phyloP scores from a whole-genome alignment of 2,888 invertebrate genomes.

The Pasiphila rectangulata region DNA sequence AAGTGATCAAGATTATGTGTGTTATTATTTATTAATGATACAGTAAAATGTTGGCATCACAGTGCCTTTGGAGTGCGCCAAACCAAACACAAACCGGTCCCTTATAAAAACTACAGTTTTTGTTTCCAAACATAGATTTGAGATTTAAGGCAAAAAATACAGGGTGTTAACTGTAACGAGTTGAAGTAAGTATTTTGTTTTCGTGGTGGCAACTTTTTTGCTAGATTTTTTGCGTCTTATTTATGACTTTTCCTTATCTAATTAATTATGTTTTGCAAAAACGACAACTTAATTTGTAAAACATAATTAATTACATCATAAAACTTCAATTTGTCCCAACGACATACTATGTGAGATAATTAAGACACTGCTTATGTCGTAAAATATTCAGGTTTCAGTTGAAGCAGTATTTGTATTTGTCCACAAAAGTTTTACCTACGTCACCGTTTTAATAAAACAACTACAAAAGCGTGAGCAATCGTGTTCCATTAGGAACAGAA shows the following conservation, averaged over 20 bases:
- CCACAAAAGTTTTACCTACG: neutral
- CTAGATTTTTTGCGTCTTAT: conserved; percentile 5
- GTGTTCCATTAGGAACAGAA: conserved; percentile 54
- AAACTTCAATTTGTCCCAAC: neutral
- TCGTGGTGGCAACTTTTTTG: conserved; percentile 33
- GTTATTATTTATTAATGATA: no score
- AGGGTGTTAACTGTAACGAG: conserved; percentile 64
- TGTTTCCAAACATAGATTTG: conserved; percentile 53
- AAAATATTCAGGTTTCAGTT: no score
- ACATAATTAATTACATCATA: conserved; percentile 1
- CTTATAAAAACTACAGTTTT: conserved; percentile 66
- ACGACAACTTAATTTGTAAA: conserved; percentile 13
- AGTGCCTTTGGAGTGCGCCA: conserved; percentile 50
- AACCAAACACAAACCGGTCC: conserved; percentile 66
- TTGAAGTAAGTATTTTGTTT: conserved; percentile 49
- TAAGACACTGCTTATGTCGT: no score
- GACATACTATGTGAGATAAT: no score
- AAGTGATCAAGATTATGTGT: no score
- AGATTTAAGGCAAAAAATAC: conserved; percentile 46
- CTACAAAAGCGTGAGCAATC: conserved; percentile 27
- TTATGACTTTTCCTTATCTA: conserved; percentile 4
- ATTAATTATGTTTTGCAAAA: conserved; percentile 10
- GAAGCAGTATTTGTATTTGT: neutral
- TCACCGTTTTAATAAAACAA: conserved; percentile 20
- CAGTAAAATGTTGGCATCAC: conserved; percentile 26